Evolutionary conservation across 2,888 invertebrate species (phyloP).

Genomic region (Axea sp.): DNA sequence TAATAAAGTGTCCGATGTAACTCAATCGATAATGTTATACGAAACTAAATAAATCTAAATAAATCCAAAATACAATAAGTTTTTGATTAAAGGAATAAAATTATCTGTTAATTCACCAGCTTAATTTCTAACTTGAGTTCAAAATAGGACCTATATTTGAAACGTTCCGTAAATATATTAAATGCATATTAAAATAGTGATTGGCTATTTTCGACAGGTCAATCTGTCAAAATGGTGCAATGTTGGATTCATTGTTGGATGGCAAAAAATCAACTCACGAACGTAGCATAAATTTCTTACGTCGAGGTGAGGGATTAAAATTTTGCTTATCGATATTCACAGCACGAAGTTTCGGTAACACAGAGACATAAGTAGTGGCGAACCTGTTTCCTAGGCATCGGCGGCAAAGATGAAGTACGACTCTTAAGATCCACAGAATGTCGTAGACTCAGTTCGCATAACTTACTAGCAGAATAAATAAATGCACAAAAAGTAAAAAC

Average conservation of each 20-base stretch:
- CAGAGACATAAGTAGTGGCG: conserved; percentile 57
- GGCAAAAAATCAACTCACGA: conserved; percentile 54
- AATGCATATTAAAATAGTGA: conserved; percentile 39
- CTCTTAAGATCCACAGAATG: conserved; percentile 49
- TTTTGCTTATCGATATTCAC: conserved; percentile 59
- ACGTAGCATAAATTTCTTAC: conserved; percentile 41
- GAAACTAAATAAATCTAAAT: conserved; percentile 19
- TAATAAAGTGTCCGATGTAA: too few relatives aligned
- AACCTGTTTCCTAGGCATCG: conserved; percentile 48
- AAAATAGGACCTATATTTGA: conserved; percentile 39
- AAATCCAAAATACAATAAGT: conserved; percentile 12
- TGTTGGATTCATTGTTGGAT: conserved; percentile 43
- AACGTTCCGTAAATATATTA: conserved; percentile 29
- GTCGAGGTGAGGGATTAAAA: conserved; percentile 58
- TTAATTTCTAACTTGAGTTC: conserved; percentile 41
- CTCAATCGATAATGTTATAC: too few relatives aligned
- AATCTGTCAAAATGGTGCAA: conserved; percentile 51
- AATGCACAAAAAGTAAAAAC: too few relatives aligned
- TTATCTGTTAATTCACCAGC: too few relatives aligned
- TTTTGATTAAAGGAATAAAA: too few relatives aligned
- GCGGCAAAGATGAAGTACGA: conserved; percentile 56
- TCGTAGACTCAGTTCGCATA: conserved; percentile 46
- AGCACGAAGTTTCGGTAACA: conserved; percentile 62
- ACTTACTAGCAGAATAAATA: conserved; percentile 45
- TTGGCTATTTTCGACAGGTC: conserved; percentile 33